These are phyloP conservation scores for Ia io DNA, from an alignment of 2,113 vertebrate genomes.

Conservation along the genomic window DNA sequence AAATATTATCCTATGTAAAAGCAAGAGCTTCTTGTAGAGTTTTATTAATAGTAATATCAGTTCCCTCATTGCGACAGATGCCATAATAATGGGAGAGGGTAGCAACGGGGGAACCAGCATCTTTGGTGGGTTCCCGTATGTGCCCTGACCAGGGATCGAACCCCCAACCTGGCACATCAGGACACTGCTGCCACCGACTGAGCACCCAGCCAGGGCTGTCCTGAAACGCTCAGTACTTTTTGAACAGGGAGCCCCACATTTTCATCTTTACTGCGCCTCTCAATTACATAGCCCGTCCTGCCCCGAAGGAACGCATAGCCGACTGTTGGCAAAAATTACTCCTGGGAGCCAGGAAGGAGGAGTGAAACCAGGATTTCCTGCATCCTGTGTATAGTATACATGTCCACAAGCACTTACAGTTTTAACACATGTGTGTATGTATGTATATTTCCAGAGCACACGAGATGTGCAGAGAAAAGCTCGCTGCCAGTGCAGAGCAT, in stretches of 20 bases:
- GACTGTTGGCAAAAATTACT: too few species aligned
- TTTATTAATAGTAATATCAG: background rate
- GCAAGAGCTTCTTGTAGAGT: background rate
- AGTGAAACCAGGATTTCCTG: background rate
- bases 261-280: background rate
- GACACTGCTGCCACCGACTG: too few species aligned
- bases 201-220: too few species aligned
- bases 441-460: background rate
- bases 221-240: too few species aligned
- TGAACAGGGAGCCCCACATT: background rate
- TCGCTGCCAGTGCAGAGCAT: background rate
- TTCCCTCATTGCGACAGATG: background rate
- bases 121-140: too few species aligned
- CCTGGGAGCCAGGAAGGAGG: fast-evolving
- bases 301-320: background rate
- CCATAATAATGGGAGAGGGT: background rate
- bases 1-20: background rate
- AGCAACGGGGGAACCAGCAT: background rate
- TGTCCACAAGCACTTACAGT: background rate
- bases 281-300: background rate
- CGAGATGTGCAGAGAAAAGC: background rate
- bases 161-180: too few species aligned
- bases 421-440: background rate
- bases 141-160: too few species aligned
- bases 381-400: fast-evolving